These are phyloP conservation scores for Lagorchestes hirsutus DNA, from an alignment of 2,797 vertebrate genomes.

Conservation along the genomic window DNA sequence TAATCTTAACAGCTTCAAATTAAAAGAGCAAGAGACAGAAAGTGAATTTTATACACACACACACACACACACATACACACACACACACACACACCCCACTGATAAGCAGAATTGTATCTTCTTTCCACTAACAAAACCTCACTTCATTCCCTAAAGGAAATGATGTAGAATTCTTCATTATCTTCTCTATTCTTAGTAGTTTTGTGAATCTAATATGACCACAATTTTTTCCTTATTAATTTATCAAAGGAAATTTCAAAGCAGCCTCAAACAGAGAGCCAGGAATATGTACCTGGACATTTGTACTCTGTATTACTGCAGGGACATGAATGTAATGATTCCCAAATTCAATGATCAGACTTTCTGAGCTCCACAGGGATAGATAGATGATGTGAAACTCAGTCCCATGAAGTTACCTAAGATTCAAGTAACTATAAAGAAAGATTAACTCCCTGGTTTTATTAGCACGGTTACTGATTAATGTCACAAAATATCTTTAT, in stretches of 20 bases:
- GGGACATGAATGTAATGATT: conserved; percentile 60
- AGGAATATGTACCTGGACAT: conserved; percentile 67
- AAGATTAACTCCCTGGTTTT: conserved; percentile 84
- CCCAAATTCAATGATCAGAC: conserved; percentile 62
- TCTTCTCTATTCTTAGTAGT: conserved; percentile 19
- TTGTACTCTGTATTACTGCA: conserved; percentile 63
- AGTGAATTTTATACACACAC: neutral
- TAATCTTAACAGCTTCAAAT: conserved; percentile 64
- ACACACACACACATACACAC: neutral
- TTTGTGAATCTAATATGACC: conserved; percentile 61
- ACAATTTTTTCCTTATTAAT: neutral
- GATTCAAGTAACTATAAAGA: conserved; percentile 84
- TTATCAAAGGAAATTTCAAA: conserved; percentile 54
- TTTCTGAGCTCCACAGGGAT: conserved; percentile 70
- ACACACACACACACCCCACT: neutral
- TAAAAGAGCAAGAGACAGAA: neutral
- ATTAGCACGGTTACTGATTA: conserved; percentile 87
- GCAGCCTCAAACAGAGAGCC: conserved; percentile 58
- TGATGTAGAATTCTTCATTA: neutral
- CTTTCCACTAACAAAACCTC: conserved; percentile 57
- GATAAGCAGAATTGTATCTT: neutral
- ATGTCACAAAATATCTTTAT: conserved; percentile 85
- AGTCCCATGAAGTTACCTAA: conserved; percentile 81
- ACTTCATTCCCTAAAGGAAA: conserved; percentile 57
- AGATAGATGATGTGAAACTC: conserved; percentile 71